Evolutionary conservation across 1,140 invertebrate species (phyloP).

Genomic region (Drosophila cardini): DNA sequence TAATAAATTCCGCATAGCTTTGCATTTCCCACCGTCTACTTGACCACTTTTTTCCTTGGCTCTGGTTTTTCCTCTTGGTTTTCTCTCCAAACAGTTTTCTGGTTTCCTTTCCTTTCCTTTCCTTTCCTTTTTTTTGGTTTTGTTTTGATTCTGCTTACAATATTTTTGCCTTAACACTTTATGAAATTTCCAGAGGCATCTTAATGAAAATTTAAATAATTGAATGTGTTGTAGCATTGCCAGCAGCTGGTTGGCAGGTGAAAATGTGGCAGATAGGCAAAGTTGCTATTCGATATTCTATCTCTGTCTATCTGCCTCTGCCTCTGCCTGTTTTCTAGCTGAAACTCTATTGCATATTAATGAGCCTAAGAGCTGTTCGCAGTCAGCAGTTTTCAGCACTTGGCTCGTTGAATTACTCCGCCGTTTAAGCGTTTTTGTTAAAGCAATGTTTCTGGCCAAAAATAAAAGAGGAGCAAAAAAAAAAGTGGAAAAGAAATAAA

Average conservation of each 20-base stretch:
- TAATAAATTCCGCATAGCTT: slow-evolving; percentile 81
- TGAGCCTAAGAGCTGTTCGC: slow-evolving; percentile 61
- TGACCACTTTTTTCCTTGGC: slow-evolving; percentile 53
- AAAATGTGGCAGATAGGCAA: slow-evolving; percentile 48
- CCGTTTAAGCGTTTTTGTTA: slow-evolving; percentile 14
- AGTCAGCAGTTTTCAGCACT: slow-evolving; percentile 48
- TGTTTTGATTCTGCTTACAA: slow-evolving; percentile 36
- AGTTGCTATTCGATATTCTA: slow-evolving; percentile 3
- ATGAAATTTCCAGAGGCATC: slow-evolving; percentile 58
- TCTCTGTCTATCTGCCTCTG: slow-evolving; percentile 1
- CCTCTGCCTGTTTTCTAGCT: slow-evolving; percentile 3
- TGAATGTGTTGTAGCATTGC: slow-evolving; percentile 63
- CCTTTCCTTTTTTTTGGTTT: slow-evolving; percentile 14
- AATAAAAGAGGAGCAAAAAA: too few species aligned
- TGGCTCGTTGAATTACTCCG: slow-evolving; percentile 12
- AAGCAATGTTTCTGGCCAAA: slow-evolving; percentile 11
- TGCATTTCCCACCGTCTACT: slow-evolving; percentile 73
- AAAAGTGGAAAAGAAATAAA: not conserved
- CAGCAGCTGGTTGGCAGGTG: slow-evolving; percentile 12
- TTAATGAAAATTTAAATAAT: slow-evolving; percentile 84
- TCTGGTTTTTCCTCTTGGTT: too few species aligned
- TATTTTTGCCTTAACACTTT: slow-evolving; percentile 79
- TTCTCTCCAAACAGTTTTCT: not conserved
- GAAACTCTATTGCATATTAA: slow-evolving; percentile 78
- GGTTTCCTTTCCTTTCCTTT: slow-evolving; percentile 1